Percentiles rank a stretch among this genome's conserved stretches.
Conservation (phyloP, 2,888 invertebrate genomes). For the Dermolepida albohirtum region DNA sequence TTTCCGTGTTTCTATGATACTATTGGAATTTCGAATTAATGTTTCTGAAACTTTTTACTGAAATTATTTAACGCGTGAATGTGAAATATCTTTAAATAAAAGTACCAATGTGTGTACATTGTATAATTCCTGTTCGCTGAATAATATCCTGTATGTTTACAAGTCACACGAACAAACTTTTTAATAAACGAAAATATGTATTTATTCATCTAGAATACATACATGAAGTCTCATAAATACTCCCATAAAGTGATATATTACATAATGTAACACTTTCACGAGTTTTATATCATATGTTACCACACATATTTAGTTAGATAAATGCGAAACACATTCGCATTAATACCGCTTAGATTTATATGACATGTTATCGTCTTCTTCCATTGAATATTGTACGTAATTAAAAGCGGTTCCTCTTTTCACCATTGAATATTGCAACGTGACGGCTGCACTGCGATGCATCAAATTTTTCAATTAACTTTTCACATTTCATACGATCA, state of each 20-base stretch:
- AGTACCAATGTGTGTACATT: too few species aligned
- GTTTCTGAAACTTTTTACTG: too few species aligned
- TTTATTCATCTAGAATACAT: too few species aligned
- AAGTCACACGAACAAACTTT: too few species aligned
- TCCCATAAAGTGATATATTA: not conserved
- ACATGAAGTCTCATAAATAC: too few species aligned
- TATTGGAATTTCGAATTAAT: too few species aligned
- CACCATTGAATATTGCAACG: not conserved
- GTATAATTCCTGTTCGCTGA: too few species aligned
- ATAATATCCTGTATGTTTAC: too few species aligned
- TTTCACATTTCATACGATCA: conserved; percentile 31
- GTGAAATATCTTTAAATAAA: too few species aligned
- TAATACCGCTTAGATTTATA: conserved; percentile 15
- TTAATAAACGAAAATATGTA: too few species aligned
- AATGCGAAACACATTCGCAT: conserved; percentile 2
- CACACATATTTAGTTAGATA: not conserved
- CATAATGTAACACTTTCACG: conserved; percentile 8
- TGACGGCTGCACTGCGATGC: not conserved
- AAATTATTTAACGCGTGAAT: too few species aligned
- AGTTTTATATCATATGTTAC: conserved; percentile 12
- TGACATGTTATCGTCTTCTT: conserved; percentile 10
- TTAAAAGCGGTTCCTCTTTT: conserved; percentile 16
- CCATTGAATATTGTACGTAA: conserved; percentile 15
- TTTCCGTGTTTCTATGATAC: too few species aligned
- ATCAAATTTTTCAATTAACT: conserved; percentile 34